Evolutionary conservation across 2,888 invertebrate genomes (phyloP).

Genomic region (Eupithecia centaureata): DNA sequence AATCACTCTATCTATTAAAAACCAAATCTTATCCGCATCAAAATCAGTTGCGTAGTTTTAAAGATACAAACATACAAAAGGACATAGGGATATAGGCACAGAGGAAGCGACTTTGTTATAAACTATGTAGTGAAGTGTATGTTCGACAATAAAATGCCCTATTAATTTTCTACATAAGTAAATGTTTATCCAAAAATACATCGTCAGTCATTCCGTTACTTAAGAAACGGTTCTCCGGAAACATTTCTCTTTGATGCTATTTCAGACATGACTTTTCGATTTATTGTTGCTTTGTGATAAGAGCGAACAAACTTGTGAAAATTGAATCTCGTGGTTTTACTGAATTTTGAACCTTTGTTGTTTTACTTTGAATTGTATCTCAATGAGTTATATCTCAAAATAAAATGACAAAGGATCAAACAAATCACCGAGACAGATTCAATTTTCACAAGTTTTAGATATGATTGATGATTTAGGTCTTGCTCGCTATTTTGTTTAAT

Average conservation of each 20-base stretch:
- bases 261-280: conserved; percentile 19
- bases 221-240: conserved; percentile 21
- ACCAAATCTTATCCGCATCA: too few species aligned
- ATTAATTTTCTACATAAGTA: not conserved
- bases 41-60: too few species aligned
- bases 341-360: conserved; percentile 7
- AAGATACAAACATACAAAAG: too few species aligned
- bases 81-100: too few species aligned
- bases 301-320: not conserved
- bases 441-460: too few species aligned
- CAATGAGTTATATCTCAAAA: not conserved
- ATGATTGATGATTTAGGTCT: not conserved
- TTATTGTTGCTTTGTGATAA: conserved; percentile 2
- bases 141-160: too few species aligned
- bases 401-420: too few species aligned
- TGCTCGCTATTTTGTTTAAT: not conserved
- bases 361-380: not conserved
- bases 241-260: conserved; percentile 25
- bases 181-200: conserved; percentile 12
- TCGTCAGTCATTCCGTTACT: conserved; percentile 9
- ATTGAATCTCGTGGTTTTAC: not conserved
- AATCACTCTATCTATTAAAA: too few species aligned
- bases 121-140: too few species aligned
- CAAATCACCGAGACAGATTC: too few species aligned
- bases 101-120: too few species aligned